A percentile compares a stretch with the other conserved stretches of the same genome.
These are phyloP conservation scores for Mugil cephalus DNA, from an alignment of 2,113 vertebrate species.

Conservation along the genomic window DNA sequence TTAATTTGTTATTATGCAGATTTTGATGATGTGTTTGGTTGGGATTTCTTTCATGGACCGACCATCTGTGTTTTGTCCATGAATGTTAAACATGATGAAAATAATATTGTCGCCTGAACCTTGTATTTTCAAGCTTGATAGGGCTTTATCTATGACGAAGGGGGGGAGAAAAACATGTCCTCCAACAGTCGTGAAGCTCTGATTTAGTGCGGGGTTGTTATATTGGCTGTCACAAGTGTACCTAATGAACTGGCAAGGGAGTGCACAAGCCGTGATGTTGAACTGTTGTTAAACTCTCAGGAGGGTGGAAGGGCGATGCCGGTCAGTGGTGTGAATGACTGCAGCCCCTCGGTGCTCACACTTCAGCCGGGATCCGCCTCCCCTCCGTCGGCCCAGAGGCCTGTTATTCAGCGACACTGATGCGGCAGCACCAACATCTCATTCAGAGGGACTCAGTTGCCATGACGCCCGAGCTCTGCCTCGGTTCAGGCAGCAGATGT, in stretches of 20 bases:
- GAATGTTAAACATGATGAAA: too few species aligned
- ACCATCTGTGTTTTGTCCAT: too few species aligned
- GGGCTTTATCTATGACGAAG: too few species aligned
- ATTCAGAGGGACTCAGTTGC: slow-evolving; percentile 70
- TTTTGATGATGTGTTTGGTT: too few species aligned
- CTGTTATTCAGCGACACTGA: slow-evolving; percentile 49
- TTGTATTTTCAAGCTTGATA: too few species aligned
- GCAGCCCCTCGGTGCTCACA: slow-evolving; percentile 1
- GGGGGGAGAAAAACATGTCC: too few species aligned
- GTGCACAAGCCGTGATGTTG: too few species aligned
- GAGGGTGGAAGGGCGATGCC: background rate
- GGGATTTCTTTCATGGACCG: too few species aligned
- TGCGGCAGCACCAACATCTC: slow-evolving; percentile 55
- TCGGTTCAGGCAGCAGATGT: slow-evolving; percentile 46
- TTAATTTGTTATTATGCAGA: too few species aligned
- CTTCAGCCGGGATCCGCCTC: slow-evolving; percentile 25
- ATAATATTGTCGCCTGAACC: too few species aligned
- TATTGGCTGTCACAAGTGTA: background rate
- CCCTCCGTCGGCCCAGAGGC: slow-evolving; percentile 17
- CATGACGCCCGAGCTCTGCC: slow-evolving; percentile 68
- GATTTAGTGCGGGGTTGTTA: background rate
- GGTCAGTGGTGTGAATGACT: slow-evolving; percentile 19
- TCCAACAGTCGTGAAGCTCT: too few species aligned
- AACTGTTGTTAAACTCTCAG: slow-evolving; percentile 1
- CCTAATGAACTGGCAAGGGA: too few species aligned